Evolutionary conservation across 2,113 vertebrate species (phyloP).

Genomic region (Machaerirhynchus nigripectus): DNA sequence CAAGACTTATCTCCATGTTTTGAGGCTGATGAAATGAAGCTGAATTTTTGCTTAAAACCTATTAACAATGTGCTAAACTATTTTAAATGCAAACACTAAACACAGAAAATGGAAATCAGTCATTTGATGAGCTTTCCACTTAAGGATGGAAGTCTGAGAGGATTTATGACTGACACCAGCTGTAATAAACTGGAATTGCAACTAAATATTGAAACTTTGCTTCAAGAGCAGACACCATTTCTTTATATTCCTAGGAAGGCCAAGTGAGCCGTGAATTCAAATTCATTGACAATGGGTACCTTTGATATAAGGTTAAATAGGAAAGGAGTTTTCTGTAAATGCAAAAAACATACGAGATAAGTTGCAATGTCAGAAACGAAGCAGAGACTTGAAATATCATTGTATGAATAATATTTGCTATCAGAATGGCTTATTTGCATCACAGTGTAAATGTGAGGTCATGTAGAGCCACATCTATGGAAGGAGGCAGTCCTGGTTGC

Average conservation of each 20-base stretch:
- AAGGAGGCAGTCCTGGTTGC: background rate
- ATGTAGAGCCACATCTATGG: background rate
- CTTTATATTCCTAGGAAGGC: background rate
- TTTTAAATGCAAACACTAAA: background rate
- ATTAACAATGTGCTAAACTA: background rate
- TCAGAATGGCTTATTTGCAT: background rate
- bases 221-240: background rate
- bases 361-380: background rate
- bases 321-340: background rate
- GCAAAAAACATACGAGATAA: background rate
- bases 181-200: background rate
- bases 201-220: background rate
- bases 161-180: slow-evolving; percentile 11
- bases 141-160: background rate
- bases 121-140: background rate
- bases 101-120: background rate
- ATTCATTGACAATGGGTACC: background rate
- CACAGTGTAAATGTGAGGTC: background rate
- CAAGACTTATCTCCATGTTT: background rate
- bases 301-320: background rate
- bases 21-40: background rate
- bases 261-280: background rate
- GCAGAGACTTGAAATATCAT: background rate
- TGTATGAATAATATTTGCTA: background rate
- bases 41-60: background rate